A percentile compares a stretch with the other conserved stretches of the same genome.
These are phyloP conservation scores for Drosophila kikkawai DNA, from an alignment of 1,140 invertebrate genomes.

Conservation along the genomic window DNA sequence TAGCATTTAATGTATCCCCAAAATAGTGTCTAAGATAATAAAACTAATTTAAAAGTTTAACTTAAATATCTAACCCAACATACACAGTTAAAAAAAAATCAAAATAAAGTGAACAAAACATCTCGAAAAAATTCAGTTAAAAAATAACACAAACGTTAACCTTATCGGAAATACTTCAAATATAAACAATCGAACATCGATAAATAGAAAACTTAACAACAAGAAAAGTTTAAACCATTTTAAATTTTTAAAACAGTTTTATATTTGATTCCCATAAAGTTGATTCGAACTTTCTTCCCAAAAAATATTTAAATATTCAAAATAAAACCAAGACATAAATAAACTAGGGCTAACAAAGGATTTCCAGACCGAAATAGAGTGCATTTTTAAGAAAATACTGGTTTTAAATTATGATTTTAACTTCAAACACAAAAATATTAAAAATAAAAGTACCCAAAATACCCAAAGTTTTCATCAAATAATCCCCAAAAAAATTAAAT, in stretches of 20 bases:
- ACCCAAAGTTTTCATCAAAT: neutral
- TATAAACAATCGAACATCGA: neutral
- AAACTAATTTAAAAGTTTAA: neutral
- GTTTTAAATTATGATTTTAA: neutral
- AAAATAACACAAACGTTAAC: neutral
- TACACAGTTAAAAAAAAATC: neutral
- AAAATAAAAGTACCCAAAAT: neutral
- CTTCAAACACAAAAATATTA: neutral
- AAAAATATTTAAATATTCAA: neutral
- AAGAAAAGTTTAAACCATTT: too few species aligned
- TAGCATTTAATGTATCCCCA: neutral
- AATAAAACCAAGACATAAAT: neutral
- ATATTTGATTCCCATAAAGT: neutral
- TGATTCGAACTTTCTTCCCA: neutral
- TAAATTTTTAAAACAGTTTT: neutral
- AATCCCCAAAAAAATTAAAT: neutral
- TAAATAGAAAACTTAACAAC: neutral
- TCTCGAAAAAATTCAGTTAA: neutral
- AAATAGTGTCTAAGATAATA: neutral
- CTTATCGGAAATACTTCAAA: neutral
- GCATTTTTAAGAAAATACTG: neutral
- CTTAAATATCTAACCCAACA: neutral
- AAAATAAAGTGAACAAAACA: constrained; percentile 7
- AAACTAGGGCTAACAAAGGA: neutral
- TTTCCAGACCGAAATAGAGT: neutral